These are phyloP conservation scores for Apteryx owenii DNA, from an alignment of 2,113 vertebrate genomes.

Conservation along the genomic window DNA sequence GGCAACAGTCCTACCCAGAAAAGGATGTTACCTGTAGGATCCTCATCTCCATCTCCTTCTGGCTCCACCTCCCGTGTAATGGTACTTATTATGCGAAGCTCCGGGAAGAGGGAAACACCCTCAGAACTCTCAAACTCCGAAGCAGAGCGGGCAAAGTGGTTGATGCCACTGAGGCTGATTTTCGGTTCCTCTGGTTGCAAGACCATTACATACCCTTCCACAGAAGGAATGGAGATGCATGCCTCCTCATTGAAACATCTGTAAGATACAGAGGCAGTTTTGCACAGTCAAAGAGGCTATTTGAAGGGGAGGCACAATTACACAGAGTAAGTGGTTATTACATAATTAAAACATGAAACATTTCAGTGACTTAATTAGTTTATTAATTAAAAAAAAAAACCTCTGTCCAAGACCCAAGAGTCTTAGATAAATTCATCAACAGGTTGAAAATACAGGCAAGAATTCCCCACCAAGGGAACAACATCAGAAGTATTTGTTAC, in stretches of 20 bases:
- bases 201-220: conserved; percentile 93
- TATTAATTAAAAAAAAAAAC: background rate
- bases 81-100: conserved; percentile 96
- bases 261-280: background rate
- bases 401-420: conserved; percentile 25
- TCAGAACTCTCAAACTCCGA: conserved; percentile 91
- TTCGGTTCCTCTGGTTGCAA: conserved; percentile 96
- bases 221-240: conserved; percentile 85
- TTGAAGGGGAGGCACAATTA: background rate
- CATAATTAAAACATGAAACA: background rate
- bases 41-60: conserved; percentile 87
- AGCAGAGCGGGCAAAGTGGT: conserved; percentile 96
- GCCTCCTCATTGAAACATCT: conserved; percentile 91
- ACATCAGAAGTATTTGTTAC: conserved; percentile 36
- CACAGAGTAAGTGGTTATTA: background rate
- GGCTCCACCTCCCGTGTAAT: conserved; percentile 93
- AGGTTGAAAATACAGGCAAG: background rate
- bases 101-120: conserved; percentile 92
- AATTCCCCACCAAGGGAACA: conserved; percentile 12
- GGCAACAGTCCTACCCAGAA: accelerated
- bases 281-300: background rate
- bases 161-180: conserved; percentile 95
- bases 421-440: conserved; percentile 33
- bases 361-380: background rate
- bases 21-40: conserved; percentile 86